phyloP scores from a whole-genome alignment of 2,797 vertebrate species.

The Hipposideros larvatus region DNA sequence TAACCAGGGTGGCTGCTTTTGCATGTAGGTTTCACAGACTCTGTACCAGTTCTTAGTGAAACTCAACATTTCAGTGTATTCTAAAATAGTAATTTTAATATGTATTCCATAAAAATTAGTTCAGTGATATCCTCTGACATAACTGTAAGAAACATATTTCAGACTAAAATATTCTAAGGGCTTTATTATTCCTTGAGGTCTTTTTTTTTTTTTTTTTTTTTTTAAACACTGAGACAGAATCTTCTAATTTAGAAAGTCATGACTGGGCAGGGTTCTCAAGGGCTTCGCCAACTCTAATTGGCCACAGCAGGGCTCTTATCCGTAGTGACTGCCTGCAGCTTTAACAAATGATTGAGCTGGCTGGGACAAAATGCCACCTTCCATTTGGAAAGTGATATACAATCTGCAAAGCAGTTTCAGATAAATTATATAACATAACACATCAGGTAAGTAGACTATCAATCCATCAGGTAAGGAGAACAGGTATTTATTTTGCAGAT shows the following conservation, averaged over 20 bases:
- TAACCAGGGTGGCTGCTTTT: not conserved
- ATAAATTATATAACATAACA: not conserved
- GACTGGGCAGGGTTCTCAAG: not conserved
- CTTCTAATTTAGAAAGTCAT: conserved; percentile 14
- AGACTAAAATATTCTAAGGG: conserved; percentile 21
- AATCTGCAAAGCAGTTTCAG: not conserved
- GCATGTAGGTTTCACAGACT: not conserved
- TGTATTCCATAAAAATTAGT: not conserved
- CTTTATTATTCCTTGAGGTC: conserved; percentile 15
- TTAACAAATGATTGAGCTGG: not conserved
- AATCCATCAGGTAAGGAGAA: not conserved
- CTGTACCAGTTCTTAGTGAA: not conserved
- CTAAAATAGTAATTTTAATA: conserved; percentile 45
- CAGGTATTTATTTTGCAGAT: not conserved
- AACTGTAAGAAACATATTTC: not conserved
- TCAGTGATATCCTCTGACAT: not conserved
- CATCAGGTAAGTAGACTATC: not conserved
- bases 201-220: not conserved
- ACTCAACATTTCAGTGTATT: not conserved
- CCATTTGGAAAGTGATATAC: not conserved
- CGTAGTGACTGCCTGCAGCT: not conserved
- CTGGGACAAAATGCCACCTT: not conserved
- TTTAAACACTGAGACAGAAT: not conserved
- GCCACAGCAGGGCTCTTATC: not conserved
- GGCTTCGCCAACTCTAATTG: not conserved